Evolutionary conservation across 2,797 vertebrate genomes (phyloP).

Genomic region (Sparidentex hasta): DNA sequence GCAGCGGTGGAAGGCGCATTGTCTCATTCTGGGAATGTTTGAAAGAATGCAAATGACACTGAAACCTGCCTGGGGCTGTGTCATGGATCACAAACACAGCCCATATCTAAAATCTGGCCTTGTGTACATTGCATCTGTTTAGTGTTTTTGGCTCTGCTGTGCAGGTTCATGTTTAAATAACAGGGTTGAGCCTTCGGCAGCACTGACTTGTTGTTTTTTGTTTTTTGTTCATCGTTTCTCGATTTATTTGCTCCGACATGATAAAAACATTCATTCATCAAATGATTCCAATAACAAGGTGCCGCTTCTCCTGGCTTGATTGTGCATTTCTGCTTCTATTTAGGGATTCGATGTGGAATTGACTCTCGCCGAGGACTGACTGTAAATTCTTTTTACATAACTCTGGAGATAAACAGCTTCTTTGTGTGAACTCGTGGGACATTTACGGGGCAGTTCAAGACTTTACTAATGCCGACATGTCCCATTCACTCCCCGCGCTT

Average conservation of each 20-base stretch:
- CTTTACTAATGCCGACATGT: constrained; percentile 36
- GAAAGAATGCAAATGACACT: constrained; percentile 74
- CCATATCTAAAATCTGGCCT: constrained; percentile 47
- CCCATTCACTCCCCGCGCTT: constrained; percentile 33
- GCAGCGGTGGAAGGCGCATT: constrained; percentile 51
- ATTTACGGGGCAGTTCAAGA: constrained; percentile 36
- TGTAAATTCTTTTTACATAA: constrained; percentile 20
- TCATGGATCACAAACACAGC: constrained; percentile 34
- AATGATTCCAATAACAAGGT: constrained; percentile 11
- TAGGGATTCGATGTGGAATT: constrained; percentile 36
- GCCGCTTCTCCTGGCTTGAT: constrained; percentile 13
- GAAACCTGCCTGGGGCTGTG: constrained; percentile 61
- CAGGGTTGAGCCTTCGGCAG: not conserved
- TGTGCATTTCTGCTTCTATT: constrained; percentile 36
- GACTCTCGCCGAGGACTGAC: constrained; percentile 19
- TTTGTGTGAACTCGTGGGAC: constrained; percentile 29
- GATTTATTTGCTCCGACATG: constrained; percentile 14
- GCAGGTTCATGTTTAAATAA: constrained; percentile 45
- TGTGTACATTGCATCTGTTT: constrained; percentile 36
- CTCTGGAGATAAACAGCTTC: constrained; percentile 30
- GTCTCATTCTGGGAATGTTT: constrained; percentile 47
- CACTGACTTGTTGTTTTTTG: not conserved
- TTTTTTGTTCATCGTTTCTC: too few relatives aligned
- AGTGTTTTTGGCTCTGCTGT: constrained; percentile 28
- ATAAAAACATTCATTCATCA: constrained; percentile 18